Base-by-base conservation (phyloP, 2,888 invertebrate genomes). In the Neoascia interrupta region DNA sequence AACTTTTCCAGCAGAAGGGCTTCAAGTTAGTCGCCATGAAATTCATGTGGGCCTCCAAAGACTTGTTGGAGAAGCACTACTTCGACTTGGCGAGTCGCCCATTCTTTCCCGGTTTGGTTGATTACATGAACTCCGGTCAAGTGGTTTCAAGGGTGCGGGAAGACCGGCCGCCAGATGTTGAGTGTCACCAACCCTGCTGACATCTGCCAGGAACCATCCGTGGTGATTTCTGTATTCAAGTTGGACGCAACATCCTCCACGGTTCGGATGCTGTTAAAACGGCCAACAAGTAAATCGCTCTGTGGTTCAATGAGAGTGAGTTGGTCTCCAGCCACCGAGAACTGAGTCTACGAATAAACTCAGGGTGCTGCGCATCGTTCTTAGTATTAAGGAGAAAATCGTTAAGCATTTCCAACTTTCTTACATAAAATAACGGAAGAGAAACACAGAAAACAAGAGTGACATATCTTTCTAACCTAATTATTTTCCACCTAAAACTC, bases 81-180 rank as follows among this genome's bases (percentile, higher is more conserved):
- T 93, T 95, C 81, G 99, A 99, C 88, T 92, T 99, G 82, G 90
- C 96, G 19, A 90, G 91, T 81, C 95, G 93, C 85, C 96, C 97
- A 61, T 99, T 99, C 92, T 99, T 98, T 92, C 92, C 95, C 80
- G 95, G 96, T 87, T 92, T 99, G 83, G 93, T 97, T 75, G 94
- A 95, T 87, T 98, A 97, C 92, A 98, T 98, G 97, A 92, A 93
- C 87, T 97, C 97, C 70, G 99, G 98, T 98, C 96, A n/a, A 60
- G 96, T 96, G 81, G 96, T 96, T 54, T n/a, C n/a, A n/a, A n/a
- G 96, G 96, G 96, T 97, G 13, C 98, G 97, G 97, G 97, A 99
- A 92, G 99, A 99, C 82, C n/a, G n/a, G n/a, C n/a, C n/a, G n/a
- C n/a, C n/a, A n/a, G n/a, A n/a, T n/a, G 92, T 92, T 99, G 84